Evolutionary conservation across 2,888 invertebrate genomes (phyloP), one percentile per base, ranked within the genome.

Genomic region (Athripsodes cinereus): DNA sequence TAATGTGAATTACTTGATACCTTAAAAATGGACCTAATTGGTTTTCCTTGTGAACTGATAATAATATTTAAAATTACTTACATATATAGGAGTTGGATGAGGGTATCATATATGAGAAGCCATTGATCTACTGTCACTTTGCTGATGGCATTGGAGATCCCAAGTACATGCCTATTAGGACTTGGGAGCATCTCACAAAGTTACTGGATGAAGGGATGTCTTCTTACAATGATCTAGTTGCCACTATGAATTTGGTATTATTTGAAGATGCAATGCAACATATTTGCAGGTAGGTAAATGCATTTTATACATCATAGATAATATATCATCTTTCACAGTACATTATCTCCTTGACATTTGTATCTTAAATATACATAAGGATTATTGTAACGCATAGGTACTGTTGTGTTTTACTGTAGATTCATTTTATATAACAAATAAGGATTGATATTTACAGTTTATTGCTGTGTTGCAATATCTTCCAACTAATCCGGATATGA

Each of bases 231-330:
- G 96, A 96, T 68, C 79, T 95, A 62, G 83, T 90, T 8, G 89
- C 93, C 1, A 89, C 90, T 0, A 95, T 96, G 92, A 94, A 95
- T 73, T 76, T 96, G 59, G 96, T 96, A 2, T 82, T 96, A 8
- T 96, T 96, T 69, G 95, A 95, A 69, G 96, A 96, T 71, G 96
- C 96, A 13, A 93, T 96, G 88, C 83, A 86, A 64, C 95, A 96
- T 70, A 86, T 96, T 53, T 92, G 92, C 73, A 83, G 90, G 82
- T 26, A 26, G n/a, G n/a, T n/a, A n/a, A n/a, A n/a, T n/a, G n/a
- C n/a, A n/a, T n/a, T n/a, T n/a, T n/a, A n/a, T n/a, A n/a, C n/a
- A n/a, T n/a, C n/a, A n/a, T 85, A 65, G 69, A 66, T 52, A 16
- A 50, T 55, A 49, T 40, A 46, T 40, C 21, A 20, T 53, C 10